Evolutionary conservation across 2,888 invertebrate species (phyloP).

Genomic region (Barypeithes pellucidus): DNA sequence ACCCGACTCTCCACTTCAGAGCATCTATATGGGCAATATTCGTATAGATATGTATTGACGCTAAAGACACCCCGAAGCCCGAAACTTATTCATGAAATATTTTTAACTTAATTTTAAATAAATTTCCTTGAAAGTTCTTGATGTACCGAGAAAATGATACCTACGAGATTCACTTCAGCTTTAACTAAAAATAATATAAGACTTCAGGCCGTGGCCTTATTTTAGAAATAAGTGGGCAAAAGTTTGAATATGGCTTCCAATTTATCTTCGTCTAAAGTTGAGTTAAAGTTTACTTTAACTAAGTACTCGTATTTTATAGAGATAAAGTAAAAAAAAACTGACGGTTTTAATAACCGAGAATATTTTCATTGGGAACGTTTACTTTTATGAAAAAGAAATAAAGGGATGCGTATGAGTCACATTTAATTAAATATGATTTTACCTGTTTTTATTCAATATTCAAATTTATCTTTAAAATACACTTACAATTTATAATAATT

Average conservation of each 20-base stretch:
- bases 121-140: conserved; percentile 12
- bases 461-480: too few species aligned
- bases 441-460: too few species aligned
- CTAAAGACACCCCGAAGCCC: background rate
- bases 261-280: conserved; percentile 49
- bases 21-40: too few species aligned
- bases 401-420: too few species aligned
- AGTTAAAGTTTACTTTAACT: conserved; percentile 27
- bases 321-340: background rate
- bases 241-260: conserved; percentile 48
- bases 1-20: too few species aligned
- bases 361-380: background rate
- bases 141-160: conserved; percentile 36
- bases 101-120: conserved; percentile 29
- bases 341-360: conserved; percentile 11
- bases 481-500: too few species aligned
- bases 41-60: background rate
- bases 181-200: conserved; percentile 47
- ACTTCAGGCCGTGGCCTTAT: conserved; percentile 30
- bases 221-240: conserved; percentile 39
- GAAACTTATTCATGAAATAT: conserved; percentile 10
- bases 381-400: too few species aligned
- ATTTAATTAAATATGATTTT: too few species aligned
- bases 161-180: conserved; percentile 30
- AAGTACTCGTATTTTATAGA: conserved; percentile 24